Percentiles rank a stretch among this genome's conserved stretches.
Evolutionary conservation across 2,797 vertebrate genomes (phyloP).

Genomic region (Pangasius mekongensis): DNA sequence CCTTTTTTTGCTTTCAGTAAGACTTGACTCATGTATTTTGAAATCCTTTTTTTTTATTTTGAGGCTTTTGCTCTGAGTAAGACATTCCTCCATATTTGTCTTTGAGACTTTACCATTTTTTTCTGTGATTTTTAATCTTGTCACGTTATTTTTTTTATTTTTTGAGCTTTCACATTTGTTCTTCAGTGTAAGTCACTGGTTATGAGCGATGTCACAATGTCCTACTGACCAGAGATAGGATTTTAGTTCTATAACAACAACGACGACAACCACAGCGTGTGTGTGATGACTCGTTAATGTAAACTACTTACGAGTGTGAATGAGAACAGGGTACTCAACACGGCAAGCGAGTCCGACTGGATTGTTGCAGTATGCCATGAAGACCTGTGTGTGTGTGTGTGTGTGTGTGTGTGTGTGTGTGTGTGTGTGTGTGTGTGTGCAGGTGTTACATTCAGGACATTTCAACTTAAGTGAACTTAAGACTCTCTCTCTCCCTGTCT

Average conservation of each 20-base stretch:
- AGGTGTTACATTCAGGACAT: background rate
- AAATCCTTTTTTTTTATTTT: background rate
- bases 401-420: background rate
- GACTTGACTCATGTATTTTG: too few species aligned
- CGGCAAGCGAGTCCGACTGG: constrained; percentile 11
- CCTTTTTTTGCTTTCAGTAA: too few species aligned
- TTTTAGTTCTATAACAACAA: background rate
- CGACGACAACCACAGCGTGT: background rate
- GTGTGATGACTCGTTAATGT: background rate
- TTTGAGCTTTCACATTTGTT: background rate
- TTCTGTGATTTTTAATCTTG: too few species aligned
- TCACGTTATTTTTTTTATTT: background rate
- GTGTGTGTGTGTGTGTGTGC: background rate
- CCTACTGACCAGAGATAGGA: background rate
- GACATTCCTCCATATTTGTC: too few species aligned
- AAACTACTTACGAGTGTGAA: constrained; percentile 15
- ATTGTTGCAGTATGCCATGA: constrained; percentile 20
- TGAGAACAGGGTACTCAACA: background rate
- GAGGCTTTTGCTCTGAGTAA: too few species aligned
- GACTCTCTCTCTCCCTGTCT: too few species aligned
- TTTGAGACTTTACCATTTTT: too few species aligned
- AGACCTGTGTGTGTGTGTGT: background rate
- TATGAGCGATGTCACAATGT: background rate
- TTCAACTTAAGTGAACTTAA: background rate
- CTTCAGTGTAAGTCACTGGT: background rate